Base-by-base conservation (phyloP, 1,140 invertebrate species). In the Zophobas morio region DNA sequence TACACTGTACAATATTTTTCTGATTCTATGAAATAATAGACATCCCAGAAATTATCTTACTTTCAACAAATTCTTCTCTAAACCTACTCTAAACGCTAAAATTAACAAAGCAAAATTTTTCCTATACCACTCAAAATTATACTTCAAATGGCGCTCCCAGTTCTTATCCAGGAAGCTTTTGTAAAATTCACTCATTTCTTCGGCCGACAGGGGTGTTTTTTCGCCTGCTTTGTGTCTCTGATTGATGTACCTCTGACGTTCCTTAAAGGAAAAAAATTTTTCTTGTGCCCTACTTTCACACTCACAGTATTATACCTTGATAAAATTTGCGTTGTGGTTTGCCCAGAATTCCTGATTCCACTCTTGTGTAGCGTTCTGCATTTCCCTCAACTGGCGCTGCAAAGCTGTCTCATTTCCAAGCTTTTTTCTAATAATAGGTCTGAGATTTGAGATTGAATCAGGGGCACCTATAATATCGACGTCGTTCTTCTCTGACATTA, bases 121-220 rank as follows among this genome's bases (percentile, higher is more conserved):
- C 77, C 90, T 91, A 82, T 95, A 95, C 94, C 94, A 95, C 51
- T 90, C 88, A 39, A 91, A 86, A 81, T 95, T 95, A 82, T 95
- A 95, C 79, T 88, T 86, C 0, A 93, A 81, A 84, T 95, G 94
- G 1, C 85, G 87, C 81, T 89, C 89, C 92, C 92, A 93, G 83
- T 95, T 93, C 84, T 93, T 91, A 82, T 95, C 93, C 47, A 95
- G 86, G 85, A 96, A 96, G 53, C 89, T 82, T 88, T 94, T 95
- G 82, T 96, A 96, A 87, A 96, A 96, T 33, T 92, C 89, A 81
- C 94, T 95, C 92, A 96, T 94, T 86, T 96, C 92, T 86, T 96
- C 94, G 0, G 94, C 90, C 32, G 91, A 90, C 2, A 94, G 84
- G 83, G 85, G 78, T 86, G 89, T 86, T 84, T 84, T 72, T 53